Conservation (phyloP, 1,140 invertebrate species). For the Polypedilum pembai region DNA sequence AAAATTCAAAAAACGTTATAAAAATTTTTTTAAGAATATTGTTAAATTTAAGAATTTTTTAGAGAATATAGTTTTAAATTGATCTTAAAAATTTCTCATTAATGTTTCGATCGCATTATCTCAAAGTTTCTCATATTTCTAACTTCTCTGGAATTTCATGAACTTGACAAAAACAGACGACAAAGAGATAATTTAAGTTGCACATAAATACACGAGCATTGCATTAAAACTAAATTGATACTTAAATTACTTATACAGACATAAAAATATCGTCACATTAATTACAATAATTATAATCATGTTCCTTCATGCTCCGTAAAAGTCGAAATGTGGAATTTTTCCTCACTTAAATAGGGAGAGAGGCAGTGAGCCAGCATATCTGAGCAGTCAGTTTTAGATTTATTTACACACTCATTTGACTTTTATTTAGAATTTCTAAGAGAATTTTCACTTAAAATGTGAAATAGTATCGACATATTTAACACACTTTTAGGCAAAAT, state of each 20-base stretch:
- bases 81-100: too few relatives aligned
- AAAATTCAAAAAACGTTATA: too few relatives aligned
- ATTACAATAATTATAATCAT: conserved; percentile 20
- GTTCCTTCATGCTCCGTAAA: conserved; percentile 5
- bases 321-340: neutral
- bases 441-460: neutral
- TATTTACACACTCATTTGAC: neutral
- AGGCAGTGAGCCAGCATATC: too few relatives aligned
- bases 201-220: neutral
- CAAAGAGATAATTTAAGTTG: too few relatives aligned
- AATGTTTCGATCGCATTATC: too few relatives aligned
- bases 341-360: too few relatives aligned
- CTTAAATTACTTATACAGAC: neutral
- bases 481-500: conserved; percentile 1
- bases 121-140: too few relatives aligned
- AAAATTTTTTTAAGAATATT: too few relatives aligned
- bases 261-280: neutral
- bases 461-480: neutral
- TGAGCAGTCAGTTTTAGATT: neutral
- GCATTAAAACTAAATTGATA: neutral
- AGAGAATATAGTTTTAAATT: too few relatives aligned
- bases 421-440: neutral
- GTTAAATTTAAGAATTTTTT: too few relatives aligned
- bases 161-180: too few relatives aligned
- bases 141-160: too few relatives aligned